phyloP scores from a whole-genome alignment of 1,140 invertebrate genomes.

The Antheraea pernyi region DNA sequence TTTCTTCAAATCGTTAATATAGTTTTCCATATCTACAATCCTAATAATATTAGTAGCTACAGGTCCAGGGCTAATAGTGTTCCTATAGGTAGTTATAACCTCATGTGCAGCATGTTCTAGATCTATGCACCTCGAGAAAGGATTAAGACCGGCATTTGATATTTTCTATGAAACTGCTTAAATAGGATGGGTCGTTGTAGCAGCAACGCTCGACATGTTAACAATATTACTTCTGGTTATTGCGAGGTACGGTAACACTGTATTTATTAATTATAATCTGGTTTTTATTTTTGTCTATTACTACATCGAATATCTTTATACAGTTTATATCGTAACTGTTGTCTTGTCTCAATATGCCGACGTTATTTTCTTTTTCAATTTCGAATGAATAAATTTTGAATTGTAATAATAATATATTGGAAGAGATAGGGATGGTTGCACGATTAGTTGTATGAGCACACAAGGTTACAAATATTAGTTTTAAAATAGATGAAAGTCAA shows the following conservation, averaged over 20 bases:
- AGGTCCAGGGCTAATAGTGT: slow-evolving; percentile 85
- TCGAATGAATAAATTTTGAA: too few relatives aligned
- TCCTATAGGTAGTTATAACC: slow-evolving; percentile 87
- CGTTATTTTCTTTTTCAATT: too few relatives aligned
- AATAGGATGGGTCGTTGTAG: slow-evolving; percentile 19
- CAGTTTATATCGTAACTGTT: background rate
- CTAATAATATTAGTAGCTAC: slow-evolving; percentile 82
- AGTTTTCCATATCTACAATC: slow-evolving; percentile 3
- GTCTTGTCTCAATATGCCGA: background rate
- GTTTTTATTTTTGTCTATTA: slow-evolving; percentile 6
- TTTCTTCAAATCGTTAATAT: too few relatives aligned
- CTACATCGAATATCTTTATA: background rate
- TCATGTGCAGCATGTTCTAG: slow-evolving; percentile 82
- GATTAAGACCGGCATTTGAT: slow-evolving; percentile 87
- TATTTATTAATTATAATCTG: background rate
- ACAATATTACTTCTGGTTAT: slow-evolving; percentile 83
- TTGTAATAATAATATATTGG: too few relatives aligned
- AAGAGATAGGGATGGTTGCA: too few relatives aligned
- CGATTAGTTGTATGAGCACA: too few relatives aligned
- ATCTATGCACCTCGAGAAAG: slow-evolving; percentile 83
- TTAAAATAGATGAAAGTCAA: too few relatives aligned
- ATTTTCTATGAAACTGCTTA: slow-evolving; percentile 82
- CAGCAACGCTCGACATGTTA: slow-evolving; percentile 85
- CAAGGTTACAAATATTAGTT: too few relatives aligned
- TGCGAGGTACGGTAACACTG: slow-evolving; percentile 11